Evolutionary conservation across 2,888 invertebrate genomes (phyloP).

Genomic region (Artemia sinica): DNA sequence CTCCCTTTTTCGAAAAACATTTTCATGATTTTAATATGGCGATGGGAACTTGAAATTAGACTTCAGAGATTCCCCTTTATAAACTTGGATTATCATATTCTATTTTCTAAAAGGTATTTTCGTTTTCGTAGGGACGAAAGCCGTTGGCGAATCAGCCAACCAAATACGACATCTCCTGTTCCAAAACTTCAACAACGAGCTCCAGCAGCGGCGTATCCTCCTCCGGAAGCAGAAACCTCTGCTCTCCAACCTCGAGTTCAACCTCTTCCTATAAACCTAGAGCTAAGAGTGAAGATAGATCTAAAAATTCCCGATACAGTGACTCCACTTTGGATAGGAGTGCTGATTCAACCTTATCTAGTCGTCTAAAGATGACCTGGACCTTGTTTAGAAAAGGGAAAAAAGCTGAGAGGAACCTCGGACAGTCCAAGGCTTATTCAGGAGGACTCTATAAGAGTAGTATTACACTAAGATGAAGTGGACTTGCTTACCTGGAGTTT

Average conservation of each 20-base stretch:
- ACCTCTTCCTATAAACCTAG: neutral
- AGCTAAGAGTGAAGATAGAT: neutral
- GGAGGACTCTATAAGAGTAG: conserved; percentile 1
- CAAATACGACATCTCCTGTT: conserved; percentile 1
- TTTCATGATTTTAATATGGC: no score
- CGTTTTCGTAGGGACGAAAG: neutral
- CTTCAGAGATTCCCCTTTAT: no score
- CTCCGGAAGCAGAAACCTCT: conserved; percentile 17
- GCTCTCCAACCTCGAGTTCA: neutral
- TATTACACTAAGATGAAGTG: neutral
- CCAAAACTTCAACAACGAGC: conserved; percentile 21
- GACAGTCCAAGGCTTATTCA: conserved; percentile 1
- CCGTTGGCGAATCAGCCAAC: neutral
- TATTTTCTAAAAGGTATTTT: neutral
- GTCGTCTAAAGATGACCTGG: conserved; percentile 14
- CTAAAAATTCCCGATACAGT: neutral
- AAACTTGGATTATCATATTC: no score
- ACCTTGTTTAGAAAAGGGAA: conserved; percentile 10
- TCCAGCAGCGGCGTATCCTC: conserved; percentile 22
- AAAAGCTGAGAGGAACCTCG: neutral
- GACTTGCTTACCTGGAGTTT: no score
- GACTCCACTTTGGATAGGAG: neutral
- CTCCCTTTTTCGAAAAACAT: no score
- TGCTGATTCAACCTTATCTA: neutral
- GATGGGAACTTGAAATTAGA: no score